Base-by-base conservation (phyloP, 2,888 invertebrate genomes). In the Kuschelorhynchus macadamiae region DNA sequence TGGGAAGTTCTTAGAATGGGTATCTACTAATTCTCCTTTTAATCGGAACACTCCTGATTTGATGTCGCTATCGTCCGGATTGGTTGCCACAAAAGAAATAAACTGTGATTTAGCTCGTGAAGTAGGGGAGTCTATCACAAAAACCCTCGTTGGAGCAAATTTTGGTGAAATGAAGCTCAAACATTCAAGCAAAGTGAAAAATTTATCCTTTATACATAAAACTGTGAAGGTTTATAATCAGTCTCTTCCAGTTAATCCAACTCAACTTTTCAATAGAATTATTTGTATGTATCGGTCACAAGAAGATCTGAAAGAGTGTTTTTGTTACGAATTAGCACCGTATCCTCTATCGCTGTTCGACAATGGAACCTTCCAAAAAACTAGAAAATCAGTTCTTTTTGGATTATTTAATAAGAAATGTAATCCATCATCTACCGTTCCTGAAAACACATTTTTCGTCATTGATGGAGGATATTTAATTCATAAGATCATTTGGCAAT, bases 381-480 rank as follows among this genome's bases (percentile, higher is more conserved):
- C 17, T 2, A 33, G 33, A 60, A 49, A 60, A 50, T 49, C 30
- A 42, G n/a, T 18, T 3, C 7, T 25, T 3, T 7, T 25, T 25
- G 25, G 25, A 25, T 7, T 25, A 25, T 25, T 25, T 25, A 7
- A 25, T 25, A 25, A 25, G 25, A 25, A 25, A 25, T 25, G 25
- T 25, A 25, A 5, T 25, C 21, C 50, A 49, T 25, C 50, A 49
- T 4, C 20, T 49, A n/a, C 44, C 44, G 33, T 47, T 20, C 12
- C 9, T 47, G 14, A 52, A 12, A 44, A 63, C 14, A 20, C 44
- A n/a, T 20, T 44, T 44, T 44, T 44, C 7, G 44, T 44, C 3
- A 9, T 18, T 14, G 17, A 16, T 44, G 11, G 18, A 44, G 20
- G 20, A 20, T 44, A 16, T 7, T 44, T 44, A 7, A 3, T 25